phyloP scores from a whole-genome alignment of 1,140 invertebrate genomes.

The Magallana ariakensis region DNA sequence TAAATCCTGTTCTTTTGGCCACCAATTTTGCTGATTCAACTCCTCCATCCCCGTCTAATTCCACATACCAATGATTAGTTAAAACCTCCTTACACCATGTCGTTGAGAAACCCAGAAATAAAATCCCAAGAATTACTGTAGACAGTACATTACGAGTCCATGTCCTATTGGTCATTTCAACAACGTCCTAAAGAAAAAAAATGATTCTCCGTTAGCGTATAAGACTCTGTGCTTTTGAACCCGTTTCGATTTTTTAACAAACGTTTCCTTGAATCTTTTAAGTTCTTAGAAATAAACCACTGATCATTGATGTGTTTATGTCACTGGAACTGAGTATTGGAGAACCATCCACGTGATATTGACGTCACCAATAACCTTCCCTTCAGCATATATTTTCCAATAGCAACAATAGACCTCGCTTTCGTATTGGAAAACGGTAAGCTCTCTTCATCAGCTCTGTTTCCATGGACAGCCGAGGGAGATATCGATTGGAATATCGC shows the following conservation, averaged over 20 bases:
- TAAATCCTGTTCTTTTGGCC: constrained; percentile 71
- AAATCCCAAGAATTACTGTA: neutral
- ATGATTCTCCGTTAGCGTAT: neutral
- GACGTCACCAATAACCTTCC: constrained; percentile 42
- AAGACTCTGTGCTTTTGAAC: neutral
- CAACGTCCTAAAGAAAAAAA: neutral
- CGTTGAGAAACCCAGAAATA: constrained; percentile 36
- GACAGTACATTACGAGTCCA: constrained; percentile 41
- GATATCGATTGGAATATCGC: constrained; percentile 35
- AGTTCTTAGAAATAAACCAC: constrained; percentile 16
- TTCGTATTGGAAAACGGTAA: constrained; percentile 30
- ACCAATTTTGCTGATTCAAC: constrained; percentile 63
- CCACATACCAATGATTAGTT: constrained; percentile 71
- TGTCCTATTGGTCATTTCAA: constrained; percentile 41
- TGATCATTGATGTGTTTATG: constrained; percentile 33
- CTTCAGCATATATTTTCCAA: constrained; percentile 36
- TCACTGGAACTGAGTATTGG: constrained; percentile 33
- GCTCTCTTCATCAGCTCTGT: neutral
- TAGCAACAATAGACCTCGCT: constrained; percentile 38
- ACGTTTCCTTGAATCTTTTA: neutral
- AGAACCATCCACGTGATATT: constrained; percentile 30
- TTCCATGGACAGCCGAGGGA: constrained; percentile 39
- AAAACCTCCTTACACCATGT: constrained; percentile 63
- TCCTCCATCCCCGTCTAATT: constrained; percentile 64
- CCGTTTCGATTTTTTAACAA: neutral